These are phyloP conservation scores for Amorpha juglandis DNA, from an alignment of 2,888 invertebrate genomes.

Conservation along the genomic window DNA sequence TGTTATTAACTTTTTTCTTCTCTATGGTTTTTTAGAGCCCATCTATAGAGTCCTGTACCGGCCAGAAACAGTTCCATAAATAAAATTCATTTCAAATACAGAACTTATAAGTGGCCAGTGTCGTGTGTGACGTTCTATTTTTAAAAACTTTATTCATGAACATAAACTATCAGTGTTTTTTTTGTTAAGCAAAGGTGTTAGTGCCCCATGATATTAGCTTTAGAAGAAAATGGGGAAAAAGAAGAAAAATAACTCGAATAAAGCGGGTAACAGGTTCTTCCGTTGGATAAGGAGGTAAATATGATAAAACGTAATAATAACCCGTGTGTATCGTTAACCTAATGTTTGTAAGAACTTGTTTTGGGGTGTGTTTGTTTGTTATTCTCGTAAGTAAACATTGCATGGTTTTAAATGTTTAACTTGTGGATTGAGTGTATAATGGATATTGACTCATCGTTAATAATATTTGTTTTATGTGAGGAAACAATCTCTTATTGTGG, in stretches of 20 bases:
- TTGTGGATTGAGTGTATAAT: conserved; percentile 14
- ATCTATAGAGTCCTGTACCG: conserved; percentile 67
- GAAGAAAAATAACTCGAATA: conserved; percentile 74
- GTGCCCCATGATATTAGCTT: conserved; percentile 56
- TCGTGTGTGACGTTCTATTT: conserved; percentile 46
- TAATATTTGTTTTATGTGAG: conserved; percentile 14
- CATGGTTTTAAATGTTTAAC: conserved; percentile 27
- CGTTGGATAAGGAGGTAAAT: conserved; percentile 79
- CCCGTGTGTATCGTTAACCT: conserved; percentile 38
- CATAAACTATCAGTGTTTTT: conserved; percentile 50
- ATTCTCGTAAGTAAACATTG: conserved; percentile 19
- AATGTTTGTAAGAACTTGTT: conserved; percentile 27
- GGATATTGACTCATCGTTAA: conserved; percentile 16
- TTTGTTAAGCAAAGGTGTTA: conserved; percentile 50
- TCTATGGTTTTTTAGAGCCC: conserved; percentile 55
- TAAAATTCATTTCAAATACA: conserved; percentile 52
- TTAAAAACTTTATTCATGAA: conserved; percentile 41
- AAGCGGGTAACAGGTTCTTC: conserved; percentile 74
- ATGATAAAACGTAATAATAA: conserved; percentile 26
- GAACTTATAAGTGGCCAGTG: conserved; percentile 50
- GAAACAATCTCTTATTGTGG: background rate
- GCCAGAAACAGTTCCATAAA: conserved; percentile 58
- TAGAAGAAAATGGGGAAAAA: conserved; percentile 74
- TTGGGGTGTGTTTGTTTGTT: conserved; percentile 28
- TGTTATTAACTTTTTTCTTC: conserved; percentile 48